Base-by-base conservation (phyloP, 2,888 invertebrate genomes). In the Diplolepis rosae region DNA sequence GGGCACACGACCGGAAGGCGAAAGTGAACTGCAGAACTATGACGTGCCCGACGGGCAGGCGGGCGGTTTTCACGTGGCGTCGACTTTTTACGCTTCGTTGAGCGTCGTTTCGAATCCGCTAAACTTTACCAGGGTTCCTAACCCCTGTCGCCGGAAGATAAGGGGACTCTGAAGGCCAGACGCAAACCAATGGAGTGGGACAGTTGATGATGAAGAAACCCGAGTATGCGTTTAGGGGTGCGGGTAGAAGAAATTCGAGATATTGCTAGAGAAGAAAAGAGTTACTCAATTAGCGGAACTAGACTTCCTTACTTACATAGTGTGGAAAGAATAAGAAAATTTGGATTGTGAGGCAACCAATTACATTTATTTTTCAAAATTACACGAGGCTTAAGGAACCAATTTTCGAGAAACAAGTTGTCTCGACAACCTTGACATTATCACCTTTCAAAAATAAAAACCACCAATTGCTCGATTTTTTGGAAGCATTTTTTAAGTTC, bases 71-170 rank as follows among this genome's bases (percentile, higher is more conserved):
- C 73, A 39, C 66, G 73, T 32, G 70, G 61, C 66, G 61, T 28
- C 15, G 61, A 68, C 56, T 68, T 73, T 73, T 73, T 71, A 54
- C 71, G 73, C 73, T 73, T 73, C 69, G 73, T 73, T 71, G 69
- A 71, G 45, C 56, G 69, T 69, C 61, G 66, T 69, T 69, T 66
- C 69, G 65, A 66, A 48, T 50, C 70, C 35, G 70, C 68, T 70
- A 73, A 70, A 70, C 70, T 73, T 73, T 51, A 52, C 11, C 27
- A 27, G 65, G 42, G 42, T 15, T 18, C 39, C 66, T 52, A 45
- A 65, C 70, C 69, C 70, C 68, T 66, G 70, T 68, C 56, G 65
- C 66, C 67, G 52, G 39, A 39, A 67, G 67, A 50, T 67, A 67
- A 67, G 67, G 51, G 67, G 51, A 51, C 65, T 35, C 52, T 22